phyloP scores from a whole-genome alignment of 35 echinoderm and acorn worm species.

The Anneissia japonica region DNA sequence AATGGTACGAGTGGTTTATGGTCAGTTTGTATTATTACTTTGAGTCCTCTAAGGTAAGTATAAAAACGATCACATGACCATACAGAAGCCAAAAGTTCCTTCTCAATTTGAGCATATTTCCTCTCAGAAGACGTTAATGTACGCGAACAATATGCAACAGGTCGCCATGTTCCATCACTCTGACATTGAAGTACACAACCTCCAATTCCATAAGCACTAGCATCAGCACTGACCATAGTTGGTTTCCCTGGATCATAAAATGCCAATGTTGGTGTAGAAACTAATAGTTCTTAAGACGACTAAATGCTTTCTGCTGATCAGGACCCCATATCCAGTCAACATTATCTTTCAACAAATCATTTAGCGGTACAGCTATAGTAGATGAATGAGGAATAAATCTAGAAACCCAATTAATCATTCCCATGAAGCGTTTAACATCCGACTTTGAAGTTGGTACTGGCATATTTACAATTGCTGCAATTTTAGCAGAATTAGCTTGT shows the following conservation, averaged over 20 bases:
- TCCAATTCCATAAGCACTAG: background rate
- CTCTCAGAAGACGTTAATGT: background rate
- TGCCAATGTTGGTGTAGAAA: background rate
- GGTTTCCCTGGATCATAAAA: background rate
- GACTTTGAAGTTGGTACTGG: no score
- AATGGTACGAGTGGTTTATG: constrained; percentile 21
- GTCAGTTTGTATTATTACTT: background rate
- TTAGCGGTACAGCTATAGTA: background rate
- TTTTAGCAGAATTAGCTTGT: no score
- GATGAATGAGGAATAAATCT: no score
- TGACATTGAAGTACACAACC: background rate
- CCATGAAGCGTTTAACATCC: no score
- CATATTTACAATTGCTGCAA: no score
- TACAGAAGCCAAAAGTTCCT: background rate
- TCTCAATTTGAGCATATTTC: constrained; percentile 17
- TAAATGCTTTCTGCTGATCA: background rate
- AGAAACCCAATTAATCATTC: no score
- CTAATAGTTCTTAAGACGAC: background rate
- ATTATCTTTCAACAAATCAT: background rate
- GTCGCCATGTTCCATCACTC: background rate
- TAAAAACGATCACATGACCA: background rate
- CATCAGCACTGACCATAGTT: background rate
- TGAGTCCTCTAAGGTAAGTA: constrained; percentile 9
- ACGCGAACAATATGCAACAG: constrained; percentile 16
- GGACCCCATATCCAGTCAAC: constrained; percentile 4